phyloP scores from a whole-genome alignment of 2,797 vertebrate species.

The Xenopus petersii region DNA sequence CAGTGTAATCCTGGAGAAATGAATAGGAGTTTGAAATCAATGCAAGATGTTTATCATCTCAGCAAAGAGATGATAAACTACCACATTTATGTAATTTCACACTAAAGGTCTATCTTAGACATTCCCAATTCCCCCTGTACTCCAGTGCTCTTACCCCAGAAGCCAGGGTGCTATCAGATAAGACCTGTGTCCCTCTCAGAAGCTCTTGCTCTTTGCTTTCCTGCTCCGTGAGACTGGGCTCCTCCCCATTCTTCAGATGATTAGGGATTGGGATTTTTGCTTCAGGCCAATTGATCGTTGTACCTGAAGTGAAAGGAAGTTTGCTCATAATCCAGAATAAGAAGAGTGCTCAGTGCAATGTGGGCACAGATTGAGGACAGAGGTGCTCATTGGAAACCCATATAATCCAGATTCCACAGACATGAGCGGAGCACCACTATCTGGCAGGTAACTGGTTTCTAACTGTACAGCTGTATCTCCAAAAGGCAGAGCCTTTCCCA shows the following conservation, averaged over 20 bases:
- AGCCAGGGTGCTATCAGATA: conserved; percentile 74
- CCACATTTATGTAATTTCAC: no score
- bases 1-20: no score
- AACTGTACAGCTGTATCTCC: background rate
- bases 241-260: conserved; percentile 88
- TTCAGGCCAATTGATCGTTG: conserved; percentile 93
- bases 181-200: conserved; percentile 67
- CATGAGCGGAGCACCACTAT: background rate
- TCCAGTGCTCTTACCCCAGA: conserved; percentile 76
- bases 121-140: no score
- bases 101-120: no score
- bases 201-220: conserved; percentile 70
- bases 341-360: background rate
- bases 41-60: no score
- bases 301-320: conserved; percentile 77
- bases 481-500: background rate
- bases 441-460: background rate
- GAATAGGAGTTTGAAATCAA: no score
- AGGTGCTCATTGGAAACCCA: background rate
- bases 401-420: background rate
- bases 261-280: conserved; percentile 84
- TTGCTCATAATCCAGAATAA: conserved; percentile 72
- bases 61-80: no score
- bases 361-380: background rate
- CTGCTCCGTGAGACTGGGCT: conserved; percentile 73